Conservation (phyloP, 2,888 invertebrate genomes). For the Athalia circularis region DNA sequence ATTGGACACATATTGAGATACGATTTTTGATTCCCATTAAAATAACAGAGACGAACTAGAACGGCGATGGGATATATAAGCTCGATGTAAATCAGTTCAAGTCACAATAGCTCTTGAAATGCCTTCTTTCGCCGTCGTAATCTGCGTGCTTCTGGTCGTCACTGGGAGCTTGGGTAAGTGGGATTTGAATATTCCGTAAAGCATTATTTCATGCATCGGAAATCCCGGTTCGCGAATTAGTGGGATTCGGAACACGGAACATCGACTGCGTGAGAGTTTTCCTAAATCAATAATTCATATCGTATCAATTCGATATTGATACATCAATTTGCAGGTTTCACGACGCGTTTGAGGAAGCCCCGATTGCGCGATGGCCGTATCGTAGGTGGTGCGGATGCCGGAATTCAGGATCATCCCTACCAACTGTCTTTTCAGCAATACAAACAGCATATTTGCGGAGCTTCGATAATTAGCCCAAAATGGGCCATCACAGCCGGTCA, state of each 20-base stretch:
- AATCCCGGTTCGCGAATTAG: too few relatives aligned
- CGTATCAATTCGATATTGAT: background rate
- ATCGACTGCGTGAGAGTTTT: background rate
- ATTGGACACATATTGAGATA: conserved; percentile 22
- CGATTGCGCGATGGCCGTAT: conserved; percentile 58
- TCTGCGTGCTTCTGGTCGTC: conserved; percentile 43
- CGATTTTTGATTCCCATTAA: conserved; percentile 6
- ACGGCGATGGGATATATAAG: conserved; percentile 15
- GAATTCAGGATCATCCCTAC: conserved; percentile 64
- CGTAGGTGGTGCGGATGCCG: conserved; percentile 62
- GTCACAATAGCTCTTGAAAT: background rate
- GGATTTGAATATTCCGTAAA: background rate
- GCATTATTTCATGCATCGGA: background rate
- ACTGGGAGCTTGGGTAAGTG: conserved; percentile 50
- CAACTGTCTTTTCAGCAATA: conserved; percentile 58
- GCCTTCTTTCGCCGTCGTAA: conserved; percentile 5
- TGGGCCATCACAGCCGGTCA: conserved; percentile 58
- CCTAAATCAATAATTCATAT: background rate
- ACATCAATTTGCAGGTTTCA: background rate
- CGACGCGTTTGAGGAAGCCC: conserved; percentile 15
- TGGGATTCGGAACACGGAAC: too few relatives aligned
- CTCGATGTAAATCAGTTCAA: background rate
- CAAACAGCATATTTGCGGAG: conserved; percentile 56
- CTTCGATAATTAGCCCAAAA: conserved; percentile 54
- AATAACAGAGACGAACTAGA: conserved; percentile 19